Conservation (phyloP, 2,797 vertebrate species). For the Sciaenops ocellatus region DNA sequence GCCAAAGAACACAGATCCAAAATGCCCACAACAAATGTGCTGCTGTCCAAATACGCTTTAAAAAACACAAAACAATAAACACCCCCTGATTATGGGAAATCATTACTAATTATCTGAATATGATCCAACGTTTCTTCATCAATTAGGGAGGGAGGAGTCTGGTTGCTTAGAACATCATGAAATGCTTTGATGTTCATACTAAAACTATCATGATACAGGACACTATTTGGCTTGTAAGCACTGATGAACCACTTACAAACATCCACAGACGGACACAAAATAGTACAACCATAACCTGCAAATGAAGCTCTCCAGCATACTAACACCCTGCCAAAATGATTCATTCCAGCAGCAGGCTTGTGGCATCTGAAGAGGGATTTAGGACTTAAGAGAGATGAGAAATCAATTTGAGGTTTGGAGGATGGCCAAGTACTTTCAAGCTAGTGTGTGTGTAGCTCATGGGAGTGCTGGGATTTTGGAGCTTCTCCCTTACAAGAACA, state of each 20-base stretch:
- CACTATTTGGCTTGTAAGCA: slow-evolving; percentile 18
- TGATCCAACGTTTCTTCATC: not conserved
- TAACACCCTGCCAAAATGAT: slow-evolving; percentile 65
- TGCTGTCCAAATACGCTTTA: not conserved
- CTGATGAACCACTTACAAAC: slow-evolving; percentile 6
- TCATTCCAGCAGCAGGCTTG: slow-evolving; percentile 67
- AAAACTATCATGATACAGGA: not conserved
- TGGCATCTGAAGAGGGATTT: slow-evolving; percentile 74
- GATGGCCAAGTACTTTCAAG: slow-evolving; percentile 67
- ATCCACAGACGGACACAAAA: slow-evolving; percentile 4
- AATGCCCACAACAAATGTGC: not conserved
- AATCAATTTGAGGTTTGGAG: slow-evolving; percentile 81
- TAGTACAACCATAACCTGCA: slow-evolving; percentile 36
- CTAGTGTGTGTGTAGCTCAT: slow-evolving; percentile 53
- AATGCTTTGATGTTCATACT: not conserved
- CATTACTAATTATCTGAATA: not conserved
- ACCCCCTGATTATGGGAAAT: not conserved
- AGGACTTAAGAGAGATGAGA: slow-evolving; percentile 78
- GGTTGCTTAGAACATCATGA: not conserved
- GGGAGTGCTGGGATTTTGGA: slow-evolving; percentile 54
- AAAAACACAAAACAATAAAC: not conserved
- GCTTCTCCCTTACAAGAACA: slow-evolving; percentile 55
- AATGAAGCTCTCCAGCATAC: slow-evolving; percentile 50
- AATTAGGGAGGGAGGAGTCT: not conserved
- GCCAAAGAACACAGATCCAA: not conserved